A percentile compares a stretch with the other conserved stretches of the same genome.
These are phyloP conservation scores for Upupa epops DNA, from an alignment of 2,113 vertebrate species.

Conservation along the genomic window DNA sequence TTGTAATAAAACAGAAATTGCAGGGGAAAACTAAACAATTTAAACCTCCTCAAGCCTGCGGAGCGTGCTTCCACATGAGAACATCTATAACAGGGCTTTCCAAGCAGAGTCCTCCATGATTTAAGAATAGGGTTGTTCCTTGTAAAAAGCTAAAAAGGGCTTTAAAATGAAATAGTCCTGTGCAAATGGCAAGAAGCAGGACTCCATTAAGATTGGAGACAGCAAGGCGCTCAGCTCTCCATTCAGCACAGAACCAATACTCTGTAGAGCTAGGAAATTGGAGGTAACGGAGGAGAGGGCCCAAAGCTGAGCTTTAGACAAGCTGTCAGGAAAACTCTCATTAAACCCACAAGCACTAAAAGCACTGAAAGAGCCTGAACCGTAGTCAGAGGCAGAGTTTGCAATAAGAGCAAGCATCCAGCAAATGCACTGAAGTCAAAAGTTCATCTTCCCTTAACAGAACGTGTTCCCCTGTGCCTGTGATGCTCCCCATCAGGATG, in stretches of 20 bases:
- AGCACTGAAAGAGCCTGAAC: neutral
- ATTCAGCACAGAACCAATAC: neutral
- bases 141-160: neutral
- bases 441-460: neutral
- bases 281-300: neutral
- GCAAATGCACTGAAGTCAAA: neutral
- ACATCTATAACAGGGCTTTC: neutral
- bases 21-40: neutral
- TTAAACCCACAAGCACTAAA: neutral
- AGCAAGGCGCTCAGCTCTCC: neutral
- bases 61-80: neutral
- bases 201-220: neutral
- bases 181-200: neutral
- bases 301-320: neutral
- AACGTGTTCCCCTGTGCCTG: too few relatives aligned
- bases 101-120: neutral
- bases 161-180: neutral
- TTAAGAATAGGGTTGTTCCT: neutral
- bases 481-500: neutral
- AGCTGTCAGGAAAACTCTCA: neutral
- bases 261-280: neutral
- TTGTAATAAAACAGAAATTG: constrained; percentile 23
- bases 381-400: neutral
- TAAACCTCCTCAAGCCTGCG: constrained; percentile 2
- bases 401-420: neutral